These are phyloP conservation scores for Eupeodes latifasciatus DNA, from an alignment of 2,888 invertebrate genomes.

Conservation along the genomic window DNA sequence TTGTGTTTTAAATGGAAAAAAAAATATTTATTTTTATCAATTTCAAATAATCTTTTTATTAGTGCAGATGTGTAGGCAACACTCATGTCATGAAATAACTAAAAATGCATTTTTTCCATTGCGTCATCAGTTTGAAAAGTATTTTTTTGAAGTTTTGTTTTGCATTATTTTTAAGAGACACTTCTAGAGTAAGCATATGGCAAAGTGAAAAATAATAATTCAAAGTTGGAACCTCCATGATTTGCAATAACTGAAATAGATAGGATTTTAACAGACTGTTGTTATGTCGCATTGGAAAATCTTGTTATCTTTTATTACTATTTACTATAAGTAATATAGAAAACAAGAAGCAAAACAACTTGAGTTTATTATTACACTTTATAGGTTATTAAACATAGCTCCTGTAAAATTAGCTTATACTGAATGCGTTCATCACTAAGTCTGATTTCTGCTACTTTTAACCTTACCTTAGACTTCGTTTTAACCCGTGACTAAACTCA, in stretches of 20 bases:
- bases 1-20: slow-evolving; percentile 52
- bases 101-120: slow-evolving; percentile 55
- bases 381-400: no score
- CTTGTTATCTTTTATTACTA: no score
- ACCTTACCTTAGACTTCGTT: no score
- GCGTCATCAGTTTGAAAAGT: slow-evolving; percentile 61
- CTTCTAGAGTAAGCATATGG: slow-evolving; percentile 30
- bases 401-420: no score
- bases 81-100: slow-evolving; percentile 42
- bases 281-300: no score
- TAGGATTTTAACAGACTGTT: background rate
- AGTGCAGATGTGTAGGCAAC: slow-evolving; percentile 68
- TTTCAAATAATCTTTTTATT: slow-evolving; percentile 65
- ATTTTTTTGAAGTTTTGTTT: background rate
- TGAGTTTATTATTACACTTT: no score
- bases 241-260: background rate
- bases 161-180: background rate
- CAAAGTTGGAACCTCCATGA: background rate
- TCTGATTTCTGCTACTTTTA: no score
- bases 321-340: no score
- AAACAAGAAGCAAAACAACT: no score
- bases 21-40: slow-evolving; percentile 44
- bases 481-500: no score
- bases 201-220: background rate
- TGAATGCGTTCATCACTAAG: no score